Conservation (phyloP, 2,113 vertebrate genomes). For the Apteryx owenii region DNA sequence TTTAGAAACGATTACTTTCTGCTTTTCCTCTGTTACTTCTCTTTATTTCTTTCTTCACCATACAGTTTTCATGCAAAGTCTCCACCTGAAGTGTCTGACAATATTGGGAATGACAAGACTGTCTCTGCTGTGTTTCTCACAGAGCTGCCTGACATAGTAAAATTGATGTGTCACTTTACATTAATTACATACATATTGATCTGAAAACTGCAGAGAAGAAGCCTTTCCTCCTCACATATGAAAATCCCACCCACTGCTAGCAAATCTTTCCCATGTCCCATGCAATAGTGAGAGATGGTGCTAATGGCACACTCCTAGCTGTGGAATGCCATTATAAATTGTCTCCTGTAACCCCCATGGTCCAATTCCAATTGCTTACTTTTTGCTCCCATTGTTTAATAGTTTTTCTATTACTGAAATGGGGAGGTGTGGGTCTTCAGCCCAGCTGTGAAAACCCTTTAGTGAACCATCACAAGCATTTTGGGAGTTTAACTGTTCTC, state of each 20-base stretch:
- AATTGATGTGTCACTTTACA: neutral
- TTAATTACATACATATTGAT: neutral
- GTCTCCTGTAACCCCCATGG: neutral
- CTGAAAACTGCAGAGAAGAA: neutral
- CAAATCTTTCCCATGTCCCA: neutral
- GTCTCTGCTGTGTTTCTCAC: neutral
- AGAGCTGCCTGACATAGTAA: neutral
- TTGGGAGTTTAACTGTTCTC: neutral
- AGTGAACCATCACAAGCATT: neutral
- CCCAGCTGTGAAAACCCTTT: neutral
- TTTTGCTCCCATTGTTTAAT: slow-evolving; percentile 22
- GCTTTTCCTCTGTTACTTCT: neutral
- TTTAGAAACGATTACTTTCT: neutral
- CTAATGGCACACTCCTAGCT: neutral
- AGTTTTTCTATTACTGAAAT: neutral
- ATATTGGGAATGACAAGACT: neutral
- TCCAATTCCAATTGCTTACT: neutral
- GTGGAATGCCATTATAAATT: neutral
- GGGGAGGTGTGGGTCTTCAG: neutral
- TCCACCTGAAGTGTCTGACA: rapidly evolving
- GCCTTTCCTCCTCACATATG: neutral
- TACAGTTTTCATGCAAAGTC: neutral
- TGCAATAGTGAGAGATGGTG: neutral
- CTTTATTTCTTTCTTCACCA: neutral
- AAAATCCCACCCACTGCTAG: neutral